These are phyloP conservation scores for Pyxicephalus adspersus DNA, from an alignment of 2,113 vertebrate genomes.

Conservation along the genomic window DNA sequence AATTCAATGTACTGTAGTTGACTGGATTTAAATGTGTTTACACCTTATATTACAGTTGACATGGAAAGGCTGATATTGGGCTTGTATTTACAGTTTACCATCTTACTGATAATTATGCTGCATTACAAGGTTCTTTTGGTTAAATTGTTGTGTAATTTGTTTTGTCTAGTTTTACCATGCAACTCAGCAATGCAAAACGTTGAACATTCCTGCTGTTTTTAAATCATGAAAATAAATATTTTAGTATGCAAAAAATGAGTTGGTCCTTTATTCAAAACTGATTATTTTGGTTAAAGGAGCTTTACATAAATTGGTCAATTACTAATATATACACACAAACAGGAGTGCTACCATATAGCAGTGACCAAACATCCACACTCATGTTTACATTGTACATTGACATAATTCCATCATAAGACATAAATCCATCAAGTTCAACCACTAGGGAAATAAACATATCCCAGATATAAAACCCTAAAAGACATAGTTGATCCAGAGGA, in stretches of 20 bases:
- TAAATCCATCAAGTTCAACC: no score
- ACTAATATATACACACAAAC: neutral
- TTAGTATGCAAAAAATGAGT: slow-evolving; percentile 59
- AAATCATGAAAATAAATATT: slow-evolving; percentile 62
- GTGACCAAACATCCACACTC: no score
- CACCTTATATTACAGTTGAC: neutral
- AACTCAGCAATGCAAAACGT: slow-evolving; percentile 73
- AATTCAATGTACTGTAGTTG: neutral
- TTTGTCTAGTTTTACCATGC: slow-evolving; percentile 62
- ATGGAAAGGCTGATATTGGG: no score
- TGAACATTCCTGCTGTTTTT: slow-evolving; percentile 67
- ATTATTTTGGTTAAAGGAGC: no score
- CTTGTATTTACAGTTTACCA: neutral
- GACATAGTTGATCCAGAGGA: no score
- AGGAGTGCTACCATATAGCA: no score
- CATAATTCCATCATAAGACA: no score
- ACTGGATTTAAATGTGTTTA: neutral
- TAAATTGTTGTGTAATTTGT: neutral
- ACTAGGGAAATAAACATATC: no score
- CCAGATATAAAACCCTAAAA: no score
- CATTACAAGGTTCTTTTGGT: slow-evolving; percentile 3
- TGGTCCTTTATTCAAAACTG: slow-evolving; percentile 24
- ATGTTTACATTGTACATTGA: no score
- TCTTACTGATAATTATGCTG: neutral
- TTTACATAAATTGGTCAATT: no score